phyloP scores from a whole-genome alignment of 2,113 vertebrate species.

The Ictalurus furcatus region DNA sequence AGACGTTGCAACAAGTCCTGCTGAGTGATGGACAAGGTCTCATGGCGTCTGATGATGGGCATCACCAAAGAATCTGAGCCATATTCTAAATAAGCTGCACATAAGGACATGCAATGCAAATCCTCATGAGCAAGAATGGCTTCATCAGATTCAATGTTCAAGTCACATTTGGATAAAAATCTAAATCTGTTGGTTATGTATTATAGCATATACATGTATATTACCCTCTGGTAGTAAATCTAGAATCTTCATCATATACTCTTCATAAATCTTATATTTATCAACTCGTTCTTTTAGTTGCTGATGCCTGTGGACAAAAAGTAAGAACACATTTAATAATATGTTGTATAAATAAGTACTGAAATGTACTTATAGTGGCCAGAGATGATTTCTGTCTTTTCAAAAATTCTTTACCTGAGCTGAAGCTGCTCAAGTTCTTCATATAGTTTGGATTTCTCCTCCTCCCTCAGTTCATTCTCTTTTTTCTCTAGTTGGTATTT shows the following conservation, averaged over 20 bases:
- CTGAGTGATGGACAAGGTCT: conserved; percentile 67
- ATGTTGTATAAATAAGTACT: background rate
- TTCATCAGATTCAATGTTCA: background rate
- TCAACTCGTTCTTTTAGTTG: conserved; percentile 65
- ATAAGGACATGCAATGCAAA: background rate
- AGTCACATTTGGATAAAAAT: background rate
- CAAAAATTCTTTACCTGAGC: conserved; percentile 58
- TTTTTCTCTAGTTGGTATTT: conserved; percentile 66
- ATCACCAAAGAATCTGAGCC: conserved; percentile 57
- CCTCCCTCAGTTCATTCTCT: conserved; percentile 65
- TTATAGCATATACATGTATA: conserved; percentile 17
- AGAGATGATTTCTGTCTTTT: background rate
- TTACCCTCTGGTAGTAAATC: conserved; percentile 71
- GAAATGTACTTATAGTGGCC: background rate
- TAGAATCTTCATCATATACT: conserved; percentile 73
- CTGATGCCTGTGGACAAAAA: conserved; percentile 61
- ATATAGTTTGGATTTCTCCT: conserved; percentile 65
- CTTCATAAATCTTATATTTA: conserved; percentile 71
- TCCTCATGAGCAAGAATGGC: background rate
- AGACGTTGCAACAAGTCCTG: conserved; percentile 69
- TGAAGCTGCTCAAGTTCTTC: conserved; percentile 64
- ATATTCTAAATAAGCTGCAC: conserved; percentile 58
- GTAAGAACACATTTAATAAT: background rate
- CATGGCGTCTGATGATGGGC: conserved; percentile 69
- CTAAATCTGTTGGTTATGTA: background rate